phyloP scores from a whole-genome alignment of 2,113 vertebrate species.

The Rhagologus leucostigma region DNA sequence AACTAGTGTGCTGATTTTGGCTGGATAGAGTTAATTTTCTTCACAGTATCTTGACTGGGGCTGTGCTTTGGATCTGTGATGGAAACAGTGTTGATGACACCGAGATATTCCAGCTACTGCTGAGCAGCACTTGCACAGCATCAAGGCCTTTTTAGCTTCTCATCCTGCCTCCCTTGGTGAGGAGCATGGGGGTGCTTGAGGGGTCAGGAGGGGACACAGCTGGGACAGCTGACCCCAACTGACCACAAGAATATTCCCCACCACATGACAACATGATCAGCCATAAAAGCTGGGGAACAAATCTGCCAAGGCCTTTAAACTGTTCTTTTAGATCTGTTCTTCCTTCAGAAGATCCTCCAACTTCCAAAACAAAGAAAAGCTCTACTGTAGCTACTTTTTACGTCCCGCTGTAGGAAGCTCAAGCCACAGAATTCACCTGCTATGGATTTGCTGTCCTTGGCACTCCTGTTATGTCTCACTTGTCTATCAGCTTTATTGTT shows the following conservation, averaged over 20 bases:
- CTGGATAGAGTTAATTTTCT: neutral
- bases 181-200: neutral
- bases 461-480: neutral
- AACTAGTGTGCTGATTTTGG: neutral
- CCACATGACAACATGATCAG: rapidly evolving
- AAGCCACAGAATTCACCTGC: neutral
- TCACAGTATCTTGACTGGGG: neutral
- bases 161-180: neutral
- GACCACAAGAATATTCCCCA: neutral
- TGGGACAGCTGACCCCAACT: neutral
- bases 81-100: neutral
- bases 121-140: neutral
- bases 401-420: rapidly evolving
- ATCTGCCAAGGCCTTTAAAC: neutral
- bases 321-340: neutral
- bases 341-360: neutral
- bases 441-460: neutral
- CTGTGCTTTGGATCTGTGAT: neutral
- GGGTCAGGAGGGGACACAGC: neutral
- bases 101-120: neutral
- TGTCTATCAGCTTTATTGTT: neutral
- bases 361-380: neutral
- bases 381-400: neutral
- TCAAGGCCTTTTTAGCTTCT: neutral
- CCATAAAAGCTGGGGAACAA: neutral